phyloP scores from a whole-genome alignment of 2,888 invertebrate species.

The Rapana venosa region DNA sequence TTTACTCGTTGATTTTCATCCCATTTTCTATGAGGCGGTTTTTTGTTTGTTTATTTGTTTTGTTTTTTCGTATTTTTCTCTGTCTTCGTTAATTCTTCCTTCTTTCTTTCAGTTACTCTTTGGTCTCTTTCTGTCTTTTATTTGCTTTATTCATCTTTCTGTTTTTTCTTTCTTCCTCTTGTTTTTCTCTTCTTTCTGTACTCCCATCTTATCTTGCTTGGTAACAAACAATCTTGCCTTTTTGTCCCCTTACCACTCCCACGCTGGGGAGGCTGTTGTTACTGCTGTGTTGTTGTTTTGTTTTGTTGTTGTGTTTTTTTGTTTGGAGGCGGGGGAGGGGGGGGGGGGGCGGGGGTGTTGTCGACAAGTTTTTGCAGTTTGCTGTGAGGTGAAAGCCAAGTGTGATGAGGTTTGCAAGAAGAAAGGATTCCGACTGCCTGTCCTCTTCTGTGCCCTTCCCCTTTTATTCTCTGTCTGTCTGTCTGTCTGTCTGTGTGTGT shows the following conservation, averaged over 20 bases:
- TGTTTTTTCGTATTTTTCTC: background rate
- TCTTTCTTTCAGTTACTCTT: background rate
- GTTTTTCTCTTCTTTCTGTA: background rate
- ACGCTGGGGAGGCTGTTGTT: conserved; percentile 86
- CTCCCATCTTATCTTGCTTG: background rate
- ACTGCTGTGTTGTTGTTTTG: no score
- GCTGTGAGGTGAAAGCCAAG: no score
- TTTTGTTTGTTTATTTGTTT: no score
- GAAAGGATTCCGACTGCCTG: no score
- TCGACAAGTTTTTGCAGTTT: no score
- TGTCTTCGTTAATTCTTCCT: background rate
- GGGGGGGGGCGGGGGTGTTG: no score
- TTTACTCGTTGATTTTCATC: background rate
- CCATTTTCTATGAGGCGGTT: background rate
- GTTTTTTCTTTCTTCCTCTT: background rate
- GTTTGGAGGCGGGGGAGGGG: no score
- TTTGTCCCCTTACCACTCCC: conserved; percentile 84
- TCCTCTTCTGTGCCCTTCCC: no score
- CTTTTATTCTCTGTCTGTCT: no score
- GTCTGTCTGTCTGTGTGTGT: no score
- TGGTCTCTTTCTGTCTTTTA: background rate
- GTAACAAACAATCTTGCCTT: conserved; percentile 85
- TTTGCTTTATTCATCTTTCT: background rate
- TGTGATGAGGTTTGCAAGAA: no score
- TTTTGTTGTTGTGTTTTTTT: no score